Base-by-base conservation (phyloP, 23 tunicate genomes). In the Styela plicata region DNA sequence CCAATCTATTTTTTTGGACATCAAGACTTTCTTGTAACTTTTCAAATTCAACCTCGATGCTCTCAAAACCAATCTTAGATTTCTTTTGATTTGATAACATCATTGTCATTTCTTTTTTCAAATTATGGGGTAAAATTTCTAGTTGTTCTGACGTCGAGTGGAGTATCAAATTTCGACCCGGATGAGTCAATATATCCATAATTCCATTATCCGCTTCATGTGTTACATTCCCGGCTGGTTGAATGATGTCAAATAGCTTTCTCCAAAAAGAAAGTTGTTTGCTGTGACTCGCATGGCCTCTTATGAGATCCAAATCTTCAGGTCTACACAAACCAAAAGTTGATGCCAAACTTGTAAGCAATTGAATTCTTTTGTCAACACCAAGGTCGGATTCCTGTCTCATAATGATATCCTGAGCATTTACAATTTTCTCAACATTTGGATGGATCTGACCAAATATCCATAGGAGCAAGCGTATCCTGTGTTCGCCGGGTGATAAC, bases 201-300 rank as follows among this genome's bases (percentile, higher is more conserved):
- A 44, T 44, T 0, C 20, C 63, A 24, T 44, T 33, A 1, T 76
- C 81, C 3, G 36, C 53, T 31, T 73, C 52, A 23, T 24, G 64
- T 0, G 23, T 24, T 7, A 17, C 63, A 62, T 73, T 73, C n/a
- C n/a, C 27, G 18, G 30, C 19, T 19, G 27, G 37, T 24, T 27
- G 19, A 16, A 44, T 21, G 7, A 52, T 44, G 30, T 25, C 30
- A 24, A 26, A 33, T 22, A 76, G 21, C 17, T 27, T 44, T 21
- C 31, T 76, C 81, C 81, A 76, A 57, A 76, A 76, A 5, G 81
- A 24, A 36, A 76, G 16, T 18, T 76, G 81, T 23, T 27, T 44
- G 22, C 24, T 76, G 5, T 19, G 22, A 0, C 24, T 26, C 27
- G 81, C 66, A 32, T 44, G 32, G 21, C 81, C 81, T 44, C 81